These are phyloP conservation scores for Dilophus febrilis DNA, from an alignment of 2,888 invertebrate species.

Conservation along the genomic window DNA sequence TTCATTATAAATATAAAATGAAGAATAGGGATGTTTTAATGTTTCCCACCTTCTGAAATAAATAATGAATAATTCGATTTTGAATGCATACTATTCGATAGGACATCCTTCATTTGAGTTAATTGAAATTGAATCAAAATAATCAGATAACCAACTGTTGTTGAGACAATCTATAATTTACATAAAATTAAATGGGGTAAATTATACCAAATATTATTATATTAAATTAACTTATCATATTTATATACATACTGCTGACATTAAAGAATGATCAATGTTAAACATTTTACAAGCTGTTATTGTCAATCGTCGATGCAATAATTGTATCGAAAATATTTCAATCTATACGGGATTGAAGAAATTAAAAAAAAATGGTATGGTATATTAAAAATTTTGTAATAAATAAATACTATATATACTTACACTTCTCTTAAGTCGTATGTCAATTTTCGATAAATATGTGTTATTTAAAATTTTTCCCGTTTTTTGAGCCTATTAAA, in stretches of 20 bases:
- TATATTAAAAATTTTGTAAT: background rate
- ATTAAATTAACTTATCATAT: too few species aligned
- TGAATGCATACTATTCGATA: too few species aligned
- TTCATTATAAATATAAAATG: too few species aligned
- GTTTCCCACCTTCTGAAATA: too few species aligned
- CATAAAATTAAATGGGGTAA: too few species aligned
- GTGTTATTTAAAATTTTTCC: too few species aligned
- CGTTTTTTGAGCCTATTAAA: too few species aligned
- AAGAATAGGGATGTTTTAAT: too few species aligned
- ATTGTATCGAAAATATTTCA: slow-evolving; percentile 3
- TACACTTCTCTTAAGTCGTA: background rate
- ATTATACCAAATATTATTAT: too few species aligned
- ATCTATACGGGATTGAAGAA: too few species aligned
- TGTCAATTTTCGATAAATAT: background rate
- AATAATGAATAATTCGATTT: too few species aligned
- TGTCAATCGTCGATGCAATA: background rate
- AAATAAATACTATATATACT: background rate
- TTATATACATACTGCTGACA: background rate
- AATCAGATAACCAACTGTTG: background rate
- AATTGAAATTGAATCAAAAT: slow-evolving; percentile 4
- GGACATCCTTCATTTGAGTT: background rate
- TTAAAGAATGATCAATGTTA: background rate
- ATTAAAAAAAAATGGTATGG: too few species aligned
- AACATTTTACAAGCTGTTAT: slow-evolving; percentile 2
- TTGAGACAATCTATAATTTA: background rate